A percentile compares a stretch with the other conserved stretches of the same genome.
phyloP scores from a whole-genome alignment of 2,888 invertebrate species.

The Pterobdella sp. region DNA sequence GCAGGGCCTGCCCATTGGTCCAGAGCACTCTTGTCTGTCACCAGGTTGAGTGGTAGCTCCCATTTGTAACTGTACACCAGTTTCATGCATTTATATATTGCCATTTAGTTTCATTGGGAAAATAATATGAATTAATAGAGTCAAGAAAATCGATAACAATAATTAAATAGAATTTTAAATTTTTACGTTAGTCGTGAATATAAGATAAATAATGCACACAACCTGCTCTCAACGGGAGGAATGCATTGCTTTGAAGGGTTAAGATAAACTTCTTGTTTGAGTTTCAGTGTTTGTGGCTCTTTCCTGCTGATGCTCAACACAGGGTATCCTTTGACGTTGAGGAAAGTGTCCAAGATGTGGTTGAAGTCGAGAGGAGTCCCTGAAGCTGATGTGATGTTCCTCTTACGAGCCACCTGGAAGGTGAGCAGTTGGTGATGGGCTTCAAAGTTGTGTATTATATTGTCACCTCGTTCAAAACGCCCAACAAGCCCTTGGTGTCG shows the following conservation, averaged over 20 bases:
- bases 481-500: neutral
- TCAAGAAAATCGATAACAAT: neutral
- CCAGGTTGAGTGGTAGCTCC: conserved; percentile 31
- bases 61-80: too few species aligned
- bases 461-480: conserved; percentile 20
- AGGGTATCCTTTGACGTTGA: conserved; percentile 21
- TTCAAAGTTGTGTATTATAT: neutral
- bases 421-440: neutral
- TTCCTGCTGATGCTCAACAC: neutral
- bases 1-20: conserved; percentile 26
- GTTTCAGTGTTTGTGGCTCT: neutral
- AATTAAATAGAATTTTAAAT: too few species aligned
- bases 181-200: too few species aligned
- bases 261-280: conserved; percentile 14
- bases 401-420: neutral
- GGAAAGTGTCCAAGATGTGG: conserved; percentile 15
- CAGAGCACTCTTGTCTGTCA: conserved; percentile 16
- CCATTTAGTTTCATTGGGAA: too few species aligned
- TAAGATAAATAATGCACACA: neutral
- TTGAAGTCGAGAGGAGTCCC: conserved; percentile 14
- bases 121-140: neutral
- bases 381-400: too few species aligned
- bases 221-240: neutral
- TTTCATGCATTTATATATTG: too few species aligned
- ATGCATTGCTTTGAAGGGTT: conserved; percentile 15